A percentile compares a stretch with the other conserved stretches of the same genome.
These are phyloP conservation scores for Cremastinae sp. DNA, from an alignment of 2,888 invertebrate species.

Conservation along the genomic window DNA sequence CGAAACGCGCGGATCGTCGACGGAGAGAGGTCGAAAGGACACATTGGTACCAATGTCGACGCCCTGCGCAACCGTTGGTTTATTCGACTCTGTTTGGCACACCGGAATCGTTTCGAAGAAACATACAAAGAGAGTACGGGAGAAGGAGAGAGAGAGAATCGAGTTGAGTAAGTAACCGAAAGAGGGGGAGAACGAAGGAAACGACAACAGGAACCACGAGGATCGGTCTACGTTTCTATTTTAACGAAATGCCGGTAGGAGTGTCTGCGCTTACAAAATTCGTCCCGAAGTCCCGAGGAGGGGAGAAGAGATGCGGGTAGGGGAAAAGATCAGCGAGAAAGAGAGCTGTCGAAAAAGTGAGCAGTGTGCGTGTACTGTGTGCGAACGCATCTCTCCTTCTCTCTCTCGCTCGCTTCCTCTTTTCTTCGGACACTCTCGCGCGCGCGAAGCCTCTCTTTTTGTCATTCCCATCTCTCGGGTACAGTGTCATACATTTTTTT, in stretches of 20 bases:
- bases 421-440: constrained; percentile 7
- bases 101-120: constrained; percentile 5
- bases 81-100: constrained; percentile 56
- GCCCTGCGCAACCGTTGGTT: constrained; percentile 73
- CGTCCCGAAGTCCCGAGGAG: constrained; percentile 19
- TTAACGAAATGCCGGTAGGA: constrained; percentile 54
- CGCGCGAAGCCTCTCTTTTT: constrained; percentile 1
- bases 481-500: not conserved
- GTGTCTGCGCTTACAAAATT: constrained; percentile 45
- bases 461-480: not conserved
- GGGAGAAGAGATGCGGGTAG: constrained; percentile 40
- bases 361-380: constrained; percentile 20
- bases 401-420: constrained; percentile 22
- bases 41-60: constrained; percentile 72
- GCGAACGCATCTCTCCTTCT: constrained; percentile 1
- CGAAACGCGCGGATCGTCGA: constrained; percentile 47
- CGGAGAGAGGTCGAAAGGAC: constrained; percentile 71
- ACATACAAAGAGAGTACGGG: constrained; percentile 39
- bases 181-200: constrained; percentile 13
- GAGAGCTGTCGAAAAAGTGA: constrained; percentile 42
- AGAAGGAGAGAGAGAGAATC: constrained; percentile 59
- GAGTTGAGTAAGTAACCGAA: too few species aligned
- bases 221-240: constrained; percentile 38
- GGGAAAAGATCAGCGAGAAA: constrained; percentile 43
- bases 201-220: constrained; percentile 62